These are phyloP conservation scores for Sisyra terminalis DNA, from an alignment of 2,888 invertebrate species.

Conservation along the genomic window DNA sequence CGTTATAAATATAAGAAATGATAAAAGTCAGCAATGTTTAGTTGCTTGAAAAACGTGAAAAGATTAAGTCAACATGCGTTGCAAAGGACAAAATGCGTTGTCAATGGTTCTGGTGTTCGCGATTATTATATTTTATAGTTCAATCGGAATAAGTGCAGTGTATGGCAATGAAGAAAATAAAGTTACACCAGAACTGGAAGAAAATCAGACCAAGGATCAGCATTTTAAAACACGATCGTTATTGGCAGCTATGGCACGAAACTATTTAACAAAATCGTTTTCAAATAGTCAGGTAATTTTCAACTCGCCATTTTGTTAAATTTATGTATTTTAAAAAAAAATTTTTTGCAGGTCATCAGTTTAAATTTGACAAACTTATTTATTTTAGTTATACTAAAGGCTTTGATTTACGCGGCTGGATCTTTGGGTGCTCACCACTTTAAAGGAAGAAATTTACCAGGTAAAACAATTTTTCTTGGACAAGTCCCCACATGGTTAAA, in stretches of 20 bases:
- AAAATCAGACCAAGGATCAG: not conserved
- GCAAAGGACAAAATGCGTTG: too few species aligned
- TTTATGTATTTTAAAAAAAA: not conserved
- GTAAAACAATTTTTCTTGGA: too few species aligned
- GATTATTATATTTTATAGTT: too few species aligned
- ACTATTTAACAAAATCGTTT: not conserved
- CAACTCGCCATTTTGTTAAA: not conserved
- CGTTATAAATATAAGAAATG: too few species aligned
- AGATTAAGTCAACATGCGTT: too few species aligned
- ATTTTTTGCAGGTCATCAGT: conserved; percentile 47
- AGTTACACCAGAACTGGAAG: not conserved
- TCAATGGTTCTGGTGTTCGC: too few species aligned
- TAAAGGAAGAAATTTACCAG: conserved; percentile 22
- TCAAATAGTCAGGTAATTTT: conserved; percentile 3
- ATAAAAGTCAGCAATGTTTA: too few species aligned
- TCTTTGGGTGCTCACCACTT: conserved; percentile 55
- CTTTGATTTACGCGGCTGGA: conserved; percentile 65
- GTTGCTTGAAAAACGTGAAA: too few species aligned
- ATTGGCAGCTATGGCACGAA: not conserved
- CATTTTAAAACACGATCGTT: not conserved
- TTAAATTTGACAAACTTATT: conserved; percentile 68
- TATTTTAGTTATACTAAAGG: conserved; percentile 63
- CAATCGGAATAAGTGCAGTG: too few species aligned
- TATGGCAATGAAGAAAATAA: not conserved
- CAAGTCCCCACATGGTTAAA: too few species aligned